Conservation (phyloP, 2,113 vertebrate species). For the Calidris pugnax region DNA sequence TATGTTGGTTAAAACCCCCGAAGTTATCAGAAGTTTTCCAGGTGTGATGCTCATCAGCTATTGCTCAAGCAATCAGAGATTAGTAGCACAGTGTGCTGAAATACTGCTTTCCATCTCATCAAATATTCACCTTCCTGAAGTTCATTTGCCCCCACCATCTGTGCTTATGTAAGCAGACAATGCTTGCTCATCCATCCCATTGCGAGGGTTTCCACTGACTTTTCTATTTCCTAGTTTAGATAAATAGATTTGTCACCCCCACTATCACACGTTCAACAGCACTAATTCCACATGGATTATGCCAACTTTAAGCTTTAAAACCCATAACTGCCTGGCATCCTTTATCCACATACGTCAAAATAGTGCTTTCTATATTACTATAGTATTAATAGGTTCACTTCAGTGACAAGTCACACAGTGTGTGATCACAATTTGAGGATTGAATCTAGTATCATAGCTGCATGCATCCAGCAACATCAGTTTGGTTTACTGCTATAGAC, state of each 20-base stretch:
- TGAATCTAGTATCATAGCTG: background rate
- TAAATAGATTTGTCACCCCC: background rate
- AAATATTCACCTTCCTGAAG: conserved; percentile 24
- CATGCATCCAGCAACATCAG: background rate
- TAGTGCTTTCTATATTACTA: background rate
- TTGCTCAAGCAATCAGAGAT: background rate
- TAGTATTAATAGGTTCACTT: background rate
- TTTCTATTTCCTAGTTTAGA: background rate
- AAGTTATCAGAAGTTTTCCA: background rate
- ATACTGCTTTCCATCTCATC: conserved; percentile 1
- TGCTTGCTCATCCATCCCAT: background rate
- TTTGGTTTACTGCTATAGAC: background rate
- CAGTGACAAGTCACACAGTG: background rate
- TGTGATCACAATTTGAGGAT: background rate
- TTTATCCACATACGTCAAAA: background rate
- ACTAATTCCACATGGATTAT: background rate
- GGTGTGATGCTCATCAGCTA: background rate
- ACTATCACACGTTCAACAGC: background rate
- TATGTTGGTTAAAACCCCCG: background rate
- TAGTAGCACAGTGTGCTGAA: background rate
- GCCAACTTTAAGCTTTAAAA: background rate
- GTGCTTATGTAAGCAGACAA: background rate
- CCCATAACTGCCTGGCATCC: background rate
- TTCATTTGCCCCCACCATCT: background rate
- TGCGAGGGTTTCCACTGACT: background rate